These are phyloP conservation scores for Schizopygopsis pylzovi DNA, from an alignment of 2,797 vertebrate species.

Conservation along the genomic window DNA sequence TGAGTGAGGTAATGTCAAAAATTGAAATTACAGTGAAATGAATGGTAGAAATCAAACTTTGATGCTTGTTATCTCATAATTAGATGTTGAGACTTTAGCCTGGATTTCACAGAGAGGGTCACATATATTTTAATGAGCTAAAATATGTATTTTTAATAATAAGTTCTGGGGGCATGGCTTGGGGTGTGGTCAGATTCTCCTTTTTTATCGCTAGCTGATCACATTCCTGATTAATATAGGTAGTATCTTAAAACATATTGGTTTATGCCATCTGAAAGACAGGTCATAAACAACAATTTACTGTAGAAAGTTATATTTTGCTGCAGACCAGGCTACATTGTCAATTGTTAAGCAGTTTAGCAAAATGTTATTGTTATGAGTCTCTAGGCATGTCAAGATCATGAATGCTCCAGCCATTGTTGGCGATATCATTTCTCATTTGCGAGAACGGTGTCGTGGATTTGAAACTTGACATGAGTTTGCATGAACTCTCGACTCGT, in stretches of 20 bases:
- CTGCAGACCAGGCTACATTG: background rate
- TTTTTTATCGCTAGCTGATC: no score
- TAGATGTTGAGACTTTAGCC: no score
- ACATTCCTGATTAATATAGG: background rate
- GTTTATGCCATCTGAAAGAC: background rate
- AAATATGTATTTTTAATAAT: no score
- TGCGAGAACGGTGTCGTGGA: constrained; percentile 21
- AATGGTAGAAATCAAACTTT: no score
- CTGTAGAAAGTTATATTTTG: background rate
- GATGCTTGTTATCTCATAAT: no score
- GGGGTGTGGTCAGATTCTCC: no score
- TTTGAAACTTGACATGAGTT: constrained; percentile 13
- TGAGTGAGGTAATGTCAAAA: no score
- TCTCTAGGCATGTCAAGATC: background rate
- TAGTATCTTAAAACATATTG: background rate
- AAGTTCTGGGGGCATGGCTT: no score
- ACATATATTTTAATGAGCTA: no score
- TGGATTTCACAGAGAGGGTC: no score
- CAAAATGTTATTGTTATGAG: background rate
- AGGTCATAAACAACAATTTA: background rate
- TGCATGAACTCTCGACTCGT: constrained; percentile 30
- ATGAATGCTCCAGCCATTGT: background rate
- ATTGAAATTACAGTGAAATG: no score
- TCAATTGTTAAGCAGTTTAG: background rate
- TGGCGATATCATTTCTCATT: background rate